Evolutionary conservation across 2,113 vertebrate species (phyloP), one percentile per base, ranked within the genome.

Genomic region (Glaucomys volans): DNA sequence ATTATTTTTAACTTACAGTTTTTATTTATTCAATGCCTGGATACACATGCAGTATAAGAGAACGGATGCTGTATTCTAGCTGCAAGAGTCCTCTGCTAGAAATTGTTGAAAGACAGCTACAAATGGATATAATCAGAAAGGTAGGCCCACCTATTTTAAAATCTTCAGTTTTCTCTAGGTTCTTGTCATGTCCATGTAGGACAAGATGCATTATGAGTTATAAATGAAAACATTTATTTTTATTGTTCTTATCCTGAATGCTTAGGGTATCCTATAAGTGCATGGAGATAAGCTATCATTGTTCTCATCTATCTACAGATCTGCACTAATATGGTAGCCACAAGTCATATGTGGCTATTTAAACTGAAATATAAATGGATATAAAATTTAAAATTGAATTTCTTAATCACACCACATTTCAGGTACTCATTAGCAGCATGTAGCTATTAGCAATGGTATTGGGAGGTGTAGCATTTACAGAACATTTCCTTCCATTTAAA

Each of bases 11-110:
- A 82, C 50, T 97, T 97, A 47, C 98, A 99, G 99, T 99, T 97
- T 99, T 99, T 98, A 99, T 99, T 98, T 99, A 99, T 98, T 99
- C 99, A 72, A 99, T 99, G 99, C 99, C 99, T 28, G 99, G 99
- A 4, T 99, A 99, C 96, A 99, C 98, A 26, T 99, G 99, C 97
- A 99, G 99, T 97, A 99, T 99, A 99, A 98, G 98, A 97, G 99
- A 99, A 97, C 99, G 99, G 97, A 99, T 99, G 99, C 98, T 99
- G 8, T 99, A 99, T 97, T 99, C 99, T 86, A 99, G 99, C 98
- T 99, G 99, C 98, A 99, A 99, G 98, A 99, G 98, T 85, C 99
- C 99, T 37, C 96, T 99, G 81, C 97, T 99, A 24, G 99, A 99
- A 96, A 99, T 99, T 98, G 99, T 99, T 96, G 99, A 99, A 98